Evolutionary conservation across 2,888 invertebrate species (phyloP).

Genomic region (Polylopha cassiicola): DNA sequence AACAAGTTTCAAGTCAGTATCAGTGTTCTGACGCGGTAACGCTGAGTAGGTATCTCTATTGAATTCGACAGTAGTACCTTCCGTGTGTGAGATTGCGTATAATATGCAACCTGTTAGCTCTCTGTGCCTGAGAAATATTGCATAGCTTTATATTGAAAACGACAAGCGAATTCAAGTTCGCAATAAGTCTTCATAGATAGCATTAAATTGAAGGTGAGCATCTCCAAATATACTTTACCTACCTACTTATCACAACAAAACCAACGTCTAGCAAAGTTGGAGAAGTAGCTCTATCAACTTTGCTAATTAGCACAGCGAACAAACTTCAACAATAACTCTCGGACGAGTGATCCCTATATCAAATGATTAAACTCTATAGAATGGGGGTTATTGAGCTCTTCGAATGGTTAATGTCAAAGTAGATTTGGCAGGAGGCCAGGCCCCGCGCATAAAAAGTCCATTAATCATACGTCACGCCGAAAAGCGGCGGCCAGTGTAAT

Average conservation of each 20-base stretch:
- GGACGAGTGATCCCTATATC: not conserved
- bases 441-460: slow-evolving; percentile 45
- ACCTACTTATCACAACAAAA: too few relatives aligned
- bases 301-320: too few relatives aligned
- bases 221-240: too few relatives aligned
- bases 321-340: not conserved
- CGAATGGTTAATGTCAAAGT: slow-evolving; percentile 48
- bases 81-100: slow-evolving; percentile 2
- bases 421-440: slow-evolving; percentile 50
- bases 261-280: too few relatives aligned
- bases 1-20: too few relatives aligned
- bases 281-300: too few relatives aligned
- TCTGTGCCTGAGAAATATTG: too few relatives aligned
- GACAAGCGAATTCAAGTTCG: too few relatives aligned
- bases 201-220: too few relatives aligned
- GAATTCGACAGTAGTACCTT: slow-evolving; percentile 3
- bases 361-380: slow-evolving; percentile 15
- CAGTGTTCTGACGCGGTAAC: too few relatives aligned
- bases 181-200: too few relatives aligned
- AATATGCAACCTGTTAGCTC: slow-evolving; percentile 14
- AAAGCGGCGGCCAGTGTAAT: slow-evolving; percentile 36
- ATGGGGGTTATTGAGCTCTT: slow-evolving; percentile 32
- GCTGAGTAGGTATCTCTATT: slow-evolving; percentile 1
- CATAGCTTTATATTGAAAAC: too few relatives aligned
- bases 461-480: slow-evolving; percentile 42